phyloP scores from a whole-genome alignment of 2,888 invertebrate species.

The Magallana nippona region DNA sequence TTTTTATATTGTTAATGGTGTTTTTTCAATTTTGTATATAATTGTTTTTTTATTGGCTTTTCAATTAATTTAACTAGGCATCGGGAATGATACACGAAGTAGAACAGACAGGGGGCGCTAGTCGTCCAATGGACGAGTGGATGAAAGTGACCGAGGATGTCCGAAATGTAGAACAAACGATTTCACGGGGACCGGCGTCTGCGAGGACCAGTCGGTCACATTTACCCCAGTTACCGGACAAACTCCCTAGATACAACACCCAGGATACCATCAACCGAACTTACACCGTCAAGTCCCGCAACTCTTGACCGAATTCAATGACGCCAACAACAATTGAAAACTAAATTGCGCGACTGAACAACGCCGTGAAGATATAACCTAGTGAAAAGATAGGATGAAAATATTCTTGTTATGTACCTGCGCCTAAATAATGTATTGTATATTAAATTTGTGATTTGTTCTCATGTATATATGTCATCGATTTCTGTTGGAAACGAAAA shows the following conservation, averaged over 20 bases:
- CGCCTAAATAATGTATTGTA: too few relatives aligned
- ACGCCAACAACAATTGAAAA: too few relatives aligned
- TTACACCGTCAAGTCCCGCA: conserved; percentile 27
- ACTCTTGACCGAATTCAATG: background rate
- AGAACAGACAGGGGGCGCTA: conserved; percentile 70
- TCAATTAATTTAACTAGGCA: conserved; percentile 57
- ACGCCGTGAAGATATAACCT: too few relatives aligned
- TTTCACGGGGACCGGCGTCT: conserved; percentile 38
- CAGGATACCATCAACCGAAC: conserved; percentile 25
- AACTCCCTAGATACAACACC: conserved; percentile 18
- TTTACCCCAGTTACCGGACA: background rate
- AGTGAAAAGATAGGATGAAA: too few relatives aligned
- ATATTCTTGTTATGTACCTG: too few relatives aligned
- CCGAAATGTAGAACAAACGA: conserved; percentile 28
- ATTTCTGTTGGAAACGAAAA: too few relatives aligned
- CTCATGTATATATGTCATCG: too few relatives aligned
- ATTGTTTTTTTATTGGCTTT: background rate
- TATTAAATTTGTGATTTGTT: too few relatives aligned
- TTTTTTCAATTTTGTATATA: too few relatives aligned
- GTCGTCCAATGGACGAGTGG: conserved; percentile 44
- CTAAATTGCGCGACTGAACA: too few relatives aligned
- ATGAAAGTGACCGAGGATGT: conserved; percentile 40
- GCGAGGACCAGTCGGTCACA: conserved; percentile 21
- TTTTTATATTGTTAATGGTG: too few relatives aligned
- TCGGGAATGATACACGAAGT: conserved; percentile 74